A percentile compares a stretch with the other conserved stretches of the same genome.
These are phyloP conservation scores for Lithobates pipiens DNA, from an alignment of 2,797 vertebrate genomes.

Conservation along the genomic window DNA sequence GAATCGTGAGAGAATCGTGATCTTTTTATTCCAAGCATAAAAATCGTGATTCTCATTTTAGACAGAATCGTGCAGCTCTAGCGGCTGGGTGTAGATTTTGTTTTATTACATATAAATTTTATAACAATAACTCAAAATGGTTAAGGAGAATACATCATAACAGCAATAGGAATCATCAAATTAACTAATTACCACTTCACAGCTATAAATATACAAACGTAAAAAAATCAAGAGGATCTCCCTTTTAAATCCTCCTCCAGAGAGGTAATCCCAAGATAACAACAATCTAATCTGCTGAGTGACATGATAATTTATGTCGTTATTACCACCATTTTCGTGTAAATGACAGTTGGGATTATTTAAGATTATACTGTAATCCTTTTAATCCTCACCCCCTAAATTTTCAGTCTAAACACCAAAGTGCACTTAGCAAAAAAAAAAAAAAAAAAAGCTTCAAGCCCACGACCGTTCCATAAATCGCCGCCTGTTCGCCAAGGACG, in stretches of 20 bases:
- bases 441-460: slow-evolving; percentile 91
- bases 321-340: slow-evolving; percentile 85
- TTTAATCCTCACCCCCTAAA: slow-evolving; percentile 97
- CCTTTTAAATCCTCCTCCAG: slow-evolving; percentile 5
- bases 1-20: too few species aligned
- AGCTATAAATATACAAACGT: too few species aligned
- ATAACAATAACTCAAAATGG: background rate
- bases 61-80: too few species aligned
- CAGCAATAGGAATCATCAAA: background rate
- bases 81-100: too few species aligned
- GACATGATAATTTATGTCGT: slow-evolving; percentile 88
- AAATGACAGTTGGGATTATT: slow-evolving; percentile 99
- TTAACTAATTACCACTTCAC: background rate
- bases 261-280: slow-evolving; percentile 57
- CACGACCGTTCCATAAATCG: slow-evolving; percentile 83
- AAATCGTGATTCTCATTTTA: too few species aligned
- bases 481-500: slow-evolving; percentile 71
- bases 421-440: slow-evolving; percentile 86
- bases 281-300: slow-evolving; percentile 77
- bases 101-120: too few species aligned
- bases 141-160: background rate
- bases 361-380: slow-evolving; percentile 99
- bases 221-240: background rate
- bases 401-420: slow-evolving; percentile 96
- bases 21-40: too few species aligned